Base-by-base conservation (phyloP, 2,797 vertebrate genomes). In the Rhinatrema bivittatum region DNA sequence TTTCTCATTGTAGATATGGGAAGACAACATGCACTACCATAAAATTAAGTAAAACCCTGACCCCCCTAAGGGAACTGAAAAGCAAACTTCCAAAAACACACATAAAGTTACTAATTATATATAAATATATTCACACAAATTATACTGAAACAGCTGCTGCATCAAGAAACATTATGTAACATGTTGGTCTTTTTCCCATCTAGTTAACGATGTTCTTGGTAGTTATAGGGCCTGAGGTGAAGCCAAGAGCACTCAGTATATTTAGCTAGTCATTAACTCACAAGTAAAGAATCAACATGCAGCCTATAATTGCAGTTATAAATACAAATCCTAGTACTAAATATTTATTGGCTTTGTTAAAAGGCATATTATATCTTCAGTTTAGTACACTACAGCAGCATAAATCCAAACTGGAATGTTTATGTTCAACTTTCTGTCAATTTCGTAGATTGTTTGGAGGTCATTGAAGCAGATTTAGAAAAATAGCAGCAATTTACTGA, bases 271-370 rank as follows among this genome's bases (percentile, higher is more conserved):
- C 34, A 42, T 42, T 48, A 46, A 41, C 33, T 42, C 31, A 7
- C 31, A 11, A 42, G 32, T 42, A 39, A 37, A 39, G 25, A 42
- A 47, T 36, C 47, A 55, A 36, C 42, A 50, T 7, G 7, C 28
- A 48, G 20, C 50, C 33, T 7, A 21, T 25, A 53, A 50, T 29
- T 41, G 35, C 38, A 34, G 19, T 29, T 17, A 41, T n/a, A 54
- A 53, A 47, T 56, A 50, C 27, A 20, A 57, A 46, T 17, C 40
- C 49, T 43, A 15, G 30, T 17, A 50, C 37, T 60, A 58, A 63
- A 41, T 60, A 62, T 48, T 58, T 55, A 63, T 55, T 48, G 38
- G 42, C 18, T 39, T 6, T 16, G 16, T 36, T 25, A 31, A 18
- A 60, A 50, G 37, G 42, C 36, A 36, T 60, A 48, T 49, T 65